A percentile compares a stretch with the other conserved stretches of the same genome.
These are phyloP conservation scores for Gavia stellata DNA, from an alignment of 2,113 vertebrate genomes.

Conservation along the genomic window DNA sequence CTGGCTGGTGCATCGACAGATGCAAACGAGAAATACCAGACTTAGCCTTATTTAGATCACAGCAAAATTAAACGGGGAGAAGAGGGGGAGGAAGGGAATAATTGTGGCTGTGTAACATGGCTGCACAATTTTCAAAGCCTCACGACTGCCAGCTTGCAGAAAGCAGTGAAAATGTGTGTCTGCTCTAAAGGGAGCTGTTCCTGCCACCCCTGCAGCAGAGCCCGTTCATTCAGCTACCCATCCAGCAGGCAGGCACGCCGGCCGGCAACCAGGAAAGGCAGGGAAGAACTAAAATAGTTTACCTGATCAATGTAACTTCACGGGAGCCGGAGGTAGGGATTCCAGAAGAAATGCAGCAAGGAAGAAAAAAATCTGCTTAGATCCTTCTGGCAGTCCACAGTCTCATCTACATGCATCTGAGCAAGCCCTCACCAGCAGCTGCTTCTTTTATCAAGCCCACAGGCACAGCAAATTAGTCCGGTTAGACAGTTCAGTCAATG, in stretches of 20 bases:
- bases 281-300: constrained; percentile 11
- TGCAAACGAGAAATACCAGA: constrained; percentile 75
- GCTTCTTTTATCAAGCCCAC: constrained; percentile 83
- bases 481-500: constrained; percentile 80
- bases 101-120: constrained; percentile 44
- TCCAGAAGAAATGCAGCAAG: constrained; percentile 41
- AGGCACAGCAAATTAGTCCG: constrained; percentile 80
- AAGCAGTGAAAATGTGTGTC: constrained; percentile 9
- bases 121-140: constrained; percentile 51
- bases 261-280: background rate
- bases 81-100: constrained; percentile 7
- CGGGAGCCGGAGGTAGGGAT: constrained; percentile 21
- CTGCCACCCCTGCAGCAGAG: background rate
- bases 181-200: constrained; percentile 25
- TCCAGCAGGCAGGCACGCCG: background rate
- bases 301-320: constrained; percentile 63
- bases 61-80: constrained; percentile 8
- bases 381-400: constrained; percentile 52
- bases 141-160: background rate
- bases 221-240: background rate
- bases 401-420: constrained; percentile 77
- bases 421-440: constrained; percentile 81
- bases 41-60: constrained; percentile 58
- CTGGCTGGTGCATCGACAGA: constrained; percentile 73
- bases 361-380: constrained; percentile 8